Evolutionary conservation across 2,797 vertebrate species (phyloP), one percentile per base, ranked within the genome.

Genomic region (Dallia pectoralis): DNA sequence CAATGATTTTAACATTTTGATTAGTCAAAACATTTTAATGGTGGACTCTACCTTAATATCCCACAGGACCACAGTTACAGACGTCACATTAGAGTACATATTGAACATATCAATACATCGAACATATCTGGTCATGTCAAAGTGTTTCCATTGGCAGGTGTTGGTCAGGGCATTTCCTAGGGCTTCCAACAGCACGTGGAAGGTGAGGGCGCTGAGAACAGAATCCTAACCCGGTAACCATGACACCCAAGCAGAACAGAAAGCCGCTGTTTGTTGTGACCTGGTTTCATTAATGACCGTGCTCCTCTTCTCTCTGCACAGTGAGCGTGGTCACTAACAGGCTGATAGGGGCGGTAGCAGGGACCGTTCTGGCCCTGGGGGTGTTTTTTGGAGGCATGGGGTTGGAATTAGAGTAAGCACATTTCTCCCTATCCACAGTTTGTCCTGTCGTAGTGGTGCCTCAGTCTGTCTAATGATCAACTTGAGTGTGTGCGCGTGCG

Each of bases 361-460:
- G 97, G 96, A 98, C 96, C 93, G 94, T 98, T 96, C 97, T 98
- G 96, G 97, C 97, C 92, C 95, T 98, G 94, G 97, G 97, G 96
- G 96, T 98, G 96, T 98, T 98, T 94, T 99, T 98, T 98, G 97
- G 97, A 99, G 97, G 96, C 94, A 98, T 96, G 93, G 97, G 96
- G 97, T 98, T 96, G 97, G 97, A 96, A 95, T 96, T 98, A 95
- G 97, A 98, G 97, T 98, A 98, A 99, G 97, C 97, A 98, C 91
- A 93, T 94, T 95, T 94, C 87, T 93, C 89, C 92, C 93, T 93
- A 90, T 93, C 51, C 90, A 91, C 91, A 88, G 89, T 88, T 89
- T 90, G 89, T 90, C 86, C 83, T 89, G 86, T 90, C 91, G 90
- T 92, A 89, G 89, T 95, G 94, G 94, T 96, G 93, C 93, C 93